These are phyloP conservation scores for Podarcis muralis DNA, from an alignment of 2,113 vertebrate genomes.

Conservation along the genomic window DNA sequence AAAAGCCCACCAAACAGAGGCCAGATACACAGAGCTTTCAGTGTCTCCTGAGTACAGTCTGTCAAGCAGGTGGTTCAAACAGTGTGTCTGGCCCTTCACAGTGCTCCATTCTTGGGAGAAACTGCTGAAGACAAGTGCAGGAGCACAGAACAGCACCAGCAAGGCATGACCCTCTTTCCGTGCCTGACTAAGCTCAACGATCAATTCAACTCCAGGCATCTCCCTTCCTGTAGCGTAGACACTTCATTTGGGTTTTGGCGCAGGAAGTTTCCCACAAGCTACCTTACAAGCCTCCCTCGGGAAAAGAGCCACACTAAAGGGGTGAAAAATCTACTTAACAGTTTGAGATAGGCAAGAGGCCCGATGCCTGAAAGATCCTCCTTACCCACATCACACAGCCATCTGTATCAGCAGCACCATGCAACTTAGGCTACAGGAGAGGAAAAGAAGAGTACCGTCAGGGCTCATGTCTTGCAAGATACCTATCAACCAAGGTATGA, in stretches of 20 bases:
- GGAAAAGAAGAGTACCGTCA: conserved; percentile 38
- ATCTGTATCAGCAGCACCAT: conserved; percentile 35
- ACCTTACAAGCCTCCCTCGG: background rate
- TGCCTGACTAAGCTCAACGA: background rate
- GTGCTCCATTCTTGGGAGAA: background rate
- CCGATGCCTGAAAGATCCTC: conserved; percentile 14
- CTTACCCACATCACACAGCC: conserved; percentile 32
- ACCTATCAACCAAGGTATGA: conserved; percentile 26
- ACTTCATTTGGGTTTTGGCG: background rate
- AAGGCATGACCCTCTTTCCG: background rate
- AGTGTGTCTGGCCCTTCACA: background rate
- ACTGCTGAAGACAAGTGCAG: background rate
- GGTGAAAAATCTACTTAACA: conserved; percentile 18
- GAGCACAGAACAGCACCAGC: background rate
- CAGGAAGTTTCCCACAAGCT: background rate
- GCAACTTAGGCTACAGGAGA: conserved; percentile 37
- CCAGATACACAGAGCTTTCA: background rate
- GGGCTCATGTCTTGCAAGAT: conserved; percentile 33
- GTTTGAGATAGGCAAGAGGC: conserved; percentile 17
- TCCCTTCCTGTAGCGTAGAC: background rate
- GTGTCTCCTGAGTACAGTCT: background rate
- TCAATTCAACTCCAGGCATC: background rate
- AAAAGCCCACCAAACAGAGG: background rate
- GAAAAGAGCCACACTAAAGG: conserved; percentile 3
- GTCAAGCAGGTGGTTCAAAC: background rate